These are phyloP conservation scores for Baryphthengus martii DNA, from an alignment of 2,113 vertebrate species.

Conservation along the genomic window DNA sequence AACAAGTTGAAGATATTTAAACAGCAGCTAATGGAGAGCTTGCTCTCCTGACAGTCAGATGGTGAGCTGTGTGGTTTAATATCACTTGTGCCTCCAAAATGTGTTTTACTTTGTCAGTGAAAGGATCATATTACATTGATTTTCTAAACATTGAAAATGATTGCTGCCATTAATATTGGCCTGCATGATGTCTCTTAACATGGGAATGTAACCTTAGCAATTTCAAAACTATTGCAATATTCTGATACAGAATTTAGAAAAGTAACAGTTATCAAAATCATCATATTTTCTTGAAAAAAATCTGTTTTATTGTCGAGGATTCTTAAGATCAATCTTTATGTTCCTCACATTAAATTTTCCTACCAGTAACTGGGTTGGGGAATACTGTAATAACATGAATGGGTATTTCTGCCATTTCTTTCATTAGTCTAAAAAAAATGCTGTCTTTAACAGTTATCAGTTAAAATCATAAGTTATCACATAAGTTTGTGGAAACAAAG, in stretches of 20 bases:
- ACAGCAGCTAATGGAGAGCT: neutral
- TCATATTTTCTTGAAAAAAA: neutral
- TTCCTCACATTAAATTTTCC: neutral
- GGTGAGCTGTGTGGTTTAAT: neutral
- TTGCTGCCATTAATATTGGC: neutral
- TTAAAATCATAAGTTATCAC: neutral
- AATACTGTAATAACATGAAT: neutral
- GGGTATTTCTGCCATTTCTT: neutral
- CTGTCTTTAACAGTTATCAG: neutral
- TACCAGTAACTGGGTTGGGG: neutral
- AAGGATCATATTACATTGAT: neutral
- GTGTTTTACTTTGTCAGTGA: neutral
- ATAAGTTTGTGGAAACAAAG: neutral
- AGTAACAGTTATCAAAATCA: neutral
- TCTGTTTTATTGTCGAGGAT: neutral
- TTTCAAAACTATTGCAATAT: neutral
- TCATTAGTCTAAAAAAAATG: neutral
- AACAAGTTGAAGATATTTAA: neutral
- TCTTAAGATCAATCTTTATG: neutral
- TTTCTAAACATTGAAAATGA: neutral
- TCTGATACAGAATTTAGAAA: neutral
- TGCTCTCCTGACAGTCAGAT: neutral
- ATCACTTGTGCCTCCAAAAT: neutral
- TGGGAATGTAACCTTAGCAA: neutral
- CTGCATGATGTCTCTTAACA: neutral